Percentiles rank a stretch among this genome's conserved stretches.
These are phyloP conservation scores for Euplagia quadripunctaria DNA, from an alignment of 2,888 invertebrate genomes.

Conservation along the genomic window DNA sequence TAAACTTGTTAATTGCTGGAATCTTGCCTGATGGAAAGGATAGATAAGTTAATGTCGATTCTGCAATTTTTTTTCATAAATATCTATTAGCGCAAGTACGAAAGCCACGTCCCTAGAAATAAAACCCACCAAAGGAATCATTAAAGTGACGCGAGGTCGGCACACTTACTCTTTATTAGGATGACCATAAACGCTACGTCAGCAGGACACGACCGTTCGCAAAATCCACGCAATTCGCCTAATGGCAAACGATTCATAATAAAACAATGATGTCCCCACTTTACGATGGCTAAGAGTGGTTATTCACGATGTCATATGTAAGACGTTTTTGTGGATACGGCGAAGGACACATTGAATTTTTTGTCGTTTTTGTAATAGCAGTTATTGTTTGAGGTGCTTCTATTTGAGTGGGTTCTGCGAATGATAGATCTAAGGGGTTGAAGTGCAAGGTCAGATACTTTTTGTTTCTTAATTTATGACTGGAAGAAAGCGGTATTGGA, in stretches of 20 bases:
- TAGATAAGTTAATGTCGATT: not conserved
- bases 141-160: constrained; percentile 62
- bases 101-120: constrained; percentile 34
- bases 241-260: constrained; percentile 69
- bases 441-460: constrained; percentile 5
- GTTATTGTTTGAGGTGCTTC: constrained; percentile 21
- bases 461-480: not conserved
- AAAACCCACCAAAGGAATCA: constrained; percentile 58
- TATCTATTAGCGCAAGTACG: not conserved
- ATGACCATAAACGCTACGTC: constrained; percentile 65
- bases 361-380: constrained; percentile 18
- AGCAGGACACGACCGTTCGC: constrained; percentile 53
- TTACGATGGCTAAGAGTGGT: constrained; percentile 51
- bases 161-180: constrained; percentile 66
- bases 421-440: constrained; percentile 10
- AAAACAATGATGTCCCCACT: constrained; percentile 67
- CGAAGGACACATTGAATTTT: constrained; percentile 31
- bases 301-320: constrained; percentile 50
- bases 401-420: constrained; percentile 2
- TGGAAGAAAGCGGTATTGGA: not conserved
- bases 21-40: no score
- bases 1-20: no score
- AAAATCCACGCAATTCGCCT: constrained; percentile 62
- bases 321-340: constrained; percentile 37
- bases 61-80: not conserved